Evolutionary conservation across 2,888 invertebrate genomes (phyloP), one percentile per base, ranked within the genome.

Genomic region (Spodoptera exigua): DNA sequence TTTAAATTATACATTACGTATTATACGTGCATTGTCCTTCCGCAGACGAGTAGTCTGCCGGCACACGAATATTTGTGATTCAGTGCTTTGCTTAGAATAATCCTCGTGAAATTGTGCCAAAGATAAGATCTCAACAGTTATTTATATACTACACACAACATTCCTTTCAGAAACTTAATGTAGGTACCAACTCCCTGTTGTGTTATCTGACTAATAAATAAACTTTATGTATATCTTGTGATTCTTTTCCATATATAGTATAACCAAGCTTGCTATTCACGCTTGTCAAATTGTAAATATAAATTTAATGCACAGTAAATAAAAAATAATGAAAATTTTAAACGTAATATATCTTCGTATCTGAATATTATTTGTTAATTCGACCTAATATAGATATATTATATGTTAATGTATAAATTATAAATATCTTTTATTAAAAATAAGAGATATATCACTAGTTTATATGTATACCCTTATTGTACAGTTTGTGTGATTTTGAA

Each of bases 281-380:
- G 93, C 93, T 91, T 92, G 87, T 85, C 82, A 76, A 86, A 82
- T 73, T 91, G 91, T 91, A 93, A 87, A 93, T 93, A 91, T 81
- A 81, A 72, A 74, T 72, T 70, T 79, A 76, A 79, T 91, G 93
- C 93, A 92, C 93, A 86, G 81, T 83, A 85, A 86, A 84, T 60
- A 27, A 27, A n/a, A 75, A 80, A 76, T 82, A 76, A 74, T 48
- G 71, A 80, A 83, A 79, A 78, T 79, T 83, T 82, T 81, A 60
- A 76, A 59, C 53, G 52, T 76, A 77, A 82, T 74, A 81, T 83
- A 86, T 85, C 83, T 86, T 86, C 82, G 81, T 85, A 85, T 80
- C 78, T 82, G 64, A 80, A 81, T 65, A 77, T 84, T 81, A 85
- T 84, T 87, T 84, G 86, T 87, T 88, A 84, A 81, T 82, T 83